phyloP scores from a whole-genome alignment of 2,113 vertebrate genomes.

The Tenebrosternarchus preto region DNA sequence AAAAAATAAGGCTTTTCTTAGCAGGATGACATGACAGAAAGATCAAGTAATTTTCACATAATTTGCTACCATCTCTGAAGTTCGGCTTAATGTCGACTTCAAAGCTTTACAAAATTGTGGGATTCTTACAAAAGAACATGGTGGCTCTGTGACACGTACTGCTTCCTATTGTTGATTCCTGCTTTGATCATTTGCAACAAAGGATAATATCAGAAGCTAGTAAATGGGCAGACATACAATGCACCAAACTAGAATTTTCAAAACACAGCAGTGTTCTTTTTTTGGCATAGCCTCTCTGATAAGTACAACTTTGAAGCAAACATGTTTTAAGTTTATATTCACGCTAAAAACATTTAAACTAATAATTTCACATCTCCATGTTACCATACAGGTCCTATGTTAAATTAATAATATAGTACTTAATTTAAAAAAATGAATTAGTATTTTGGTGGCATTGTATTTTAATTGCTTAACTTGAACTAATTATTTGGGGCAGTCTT shows the following conservation, averaged over 20 bases:
- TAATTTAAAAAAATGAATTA: no score
- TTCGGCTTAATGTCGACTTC: conserved; percentile 54
- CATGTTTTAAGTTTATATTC: background rate
- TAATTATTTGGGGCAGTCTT: no score
- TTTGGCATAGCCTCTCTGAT: no score
- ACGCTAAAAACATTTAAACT: no score
- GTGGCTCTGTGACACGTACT: conserved; percentile 34
- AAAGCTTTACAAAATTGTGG: conserved; percentile 54
- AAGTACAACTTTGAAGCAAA: background rate
- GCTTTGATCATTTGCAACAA: conserved; percentile 47
- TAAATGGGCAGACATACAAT: conserved; percentile 21
- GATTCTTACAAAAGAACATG: conserved; percentile 20
- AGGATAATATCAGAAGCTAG: conserved; percentile 23
- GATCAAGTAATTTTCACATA: conserved; percentile 69
- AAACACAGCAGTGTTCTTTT: no score
- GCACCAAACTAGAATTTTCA: conserved; percentile 10
- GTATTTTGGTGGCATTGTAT: no score
- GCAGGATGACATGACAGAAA: conserved; percentile 63
- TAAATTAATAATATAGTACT: no score
- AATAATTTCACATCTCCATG: no score
- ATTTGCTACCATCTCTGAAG: conserved; percentile 59
- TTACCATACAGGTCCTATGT: no score
- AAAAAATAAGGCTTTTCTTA: conserved; percentile 48
- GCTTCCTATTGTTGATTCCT: conserved; percentile 22
- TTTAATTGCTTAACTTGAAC: no score